phyloP scores from a whole-genome alignment of 1,140 invertebrate species.

The Drosophila trapezifrons region DNA sequence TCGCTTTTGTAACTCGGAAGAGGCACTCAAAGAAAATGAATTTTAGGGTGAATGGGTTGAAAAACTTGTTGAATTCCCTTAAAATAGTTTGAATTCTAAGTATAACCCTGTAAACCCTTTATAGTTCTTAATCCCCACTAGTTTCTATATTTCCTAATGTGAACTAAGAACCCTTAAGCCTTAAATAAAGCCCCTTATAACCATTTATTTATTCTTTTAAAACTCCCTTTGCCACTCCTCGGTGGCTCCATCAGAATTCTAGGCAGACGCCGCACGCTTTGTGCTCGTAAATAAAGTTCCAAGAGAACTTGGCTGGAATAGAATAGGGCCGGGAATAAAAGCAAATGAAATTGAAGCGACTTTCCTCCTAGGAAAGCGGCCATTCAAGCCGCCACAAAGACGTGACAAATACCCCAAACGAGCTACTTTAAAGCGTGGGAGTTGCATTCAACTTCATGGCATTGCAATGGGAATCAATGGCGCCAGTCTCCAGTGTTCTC shows the following conservation, averaged over 20 bases:
- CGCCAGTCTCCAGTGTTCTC: conserved; percentile 45
- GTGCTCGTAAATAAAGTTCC: conserved; percentile 64
- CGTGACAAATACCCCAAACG: conserved; percentile 78
- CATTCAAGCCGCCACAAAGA: conserved; percentile 56
- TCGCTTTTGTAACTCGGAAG: conserved; percentile 1
- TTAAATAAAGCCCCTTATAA: background rate
- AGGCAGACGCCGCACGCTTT: conserved; percentile 60
- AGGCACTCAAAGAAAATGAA: conserved; percentile 1
- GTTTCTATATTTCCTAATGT: background rate
- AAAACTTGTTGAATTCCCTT: too few relatives aligned
- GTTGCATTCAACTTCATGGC: conserved; percentile 69
- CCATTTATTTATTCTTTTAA: background rate
- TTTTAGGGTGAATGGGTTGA: background rate
- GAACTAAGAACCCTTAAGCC: background rate
- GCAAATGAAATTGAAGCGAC: conserved; percentile 16
- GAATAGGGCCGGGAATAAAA: conserved; percentile 19
- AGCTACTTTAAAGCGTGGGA: conserved; percentile 76
- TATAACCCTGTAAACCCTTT: too few relatives aligned
- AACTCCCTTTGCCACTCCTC: background rate
- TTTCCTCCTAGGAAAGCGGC: conserved; percentile 20
- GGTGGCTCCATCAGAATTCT: conserved; percentile 50
- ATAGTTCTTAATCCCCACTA: too few relatives aligned
- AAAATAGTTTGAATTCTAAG: too few relatives aligned
- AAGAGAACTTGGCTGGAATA: conserved; percentile 6
- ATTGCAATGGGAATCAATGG: conserved; percentile 53